Conservation (phyloP, 1,140 invertebrate species). For the Eurosta solidaginis region DNA sequence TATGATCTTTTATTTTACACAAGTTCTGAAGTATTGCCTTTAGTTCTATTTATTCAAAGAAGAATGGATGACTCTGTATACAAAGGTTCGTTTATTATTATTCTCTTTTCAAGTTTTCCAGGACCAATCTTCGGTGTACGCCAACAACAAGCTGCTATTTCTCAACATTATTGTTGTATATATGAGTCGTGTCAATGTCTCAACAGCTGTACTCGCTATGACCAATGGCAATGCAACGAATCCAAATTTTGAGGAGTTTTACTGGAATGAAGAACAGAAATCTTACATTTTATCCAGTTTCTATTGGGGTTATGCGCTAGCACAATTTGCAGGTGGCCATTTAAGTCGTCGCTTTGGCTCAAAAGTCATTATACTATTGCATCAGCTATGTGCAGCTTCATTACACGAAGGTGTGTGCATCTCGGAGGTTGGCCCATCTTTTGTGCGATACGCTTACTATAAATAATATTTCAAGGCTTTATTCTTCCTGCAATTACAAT, state of each 20-base stretch:
- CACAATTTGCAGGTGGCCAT: slow-evolving; percentile 70
- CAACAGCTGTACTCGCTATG: slow-evolving; percentile 55
- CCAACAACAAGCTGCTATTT: slow-evolving; percentile 51
- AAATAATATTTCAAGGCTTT: slow-evolving; percentile 80
- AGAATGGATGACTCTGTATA: too few relatives aligned
- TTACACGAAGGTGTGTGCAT: slow-evolving; percentile 57
- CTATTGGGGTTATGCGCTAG: slow-evolving; percentile 67
- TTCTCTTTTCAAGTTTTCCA: too few relatives aligned
- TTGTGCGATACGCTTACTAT: slow-evolving; percentile 68
- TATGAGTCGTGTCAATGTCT: slow-evolving; percentile 50
- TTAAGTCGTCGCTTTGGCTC: slow-evolving; percentile 70
- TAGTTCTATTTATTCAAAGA: too few relatives aligned
- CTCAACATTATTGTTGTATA: slow-evolving; percentile 51
- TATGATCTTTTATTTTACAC: too few relatives aligned
- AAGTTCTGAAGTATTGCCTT: too few relatives aligned
- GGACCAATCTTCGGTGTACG: slow-evolving; percentile 48
- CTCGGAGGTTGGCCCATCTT: slow-evolving; percentile 67
- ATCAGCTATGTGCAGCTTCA: slow-evolving; percentile 55
- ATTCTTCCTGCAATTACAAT: slow-evolving; percentile 79
- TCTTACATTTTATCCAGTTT: slow-evolving; percentile 68
- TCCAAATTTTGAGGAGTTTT: slow-evolving; percentile 57
- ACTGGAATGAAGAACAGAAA: slow-evolving; percentile 62
- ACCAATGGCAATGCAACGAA: slow-evolving; percentile 50
- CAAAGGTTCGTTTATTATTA: too few relatives aligned
- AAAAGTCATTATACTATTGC: slow-evolving; percentile 67